A percentile compares a stretch with the other conserved stretches of the same genome.
Evolutionary conservation across 2,888 invertebrate genomes (phyloP).

Genomic region (Dicyrtoma fusca): DNA sequence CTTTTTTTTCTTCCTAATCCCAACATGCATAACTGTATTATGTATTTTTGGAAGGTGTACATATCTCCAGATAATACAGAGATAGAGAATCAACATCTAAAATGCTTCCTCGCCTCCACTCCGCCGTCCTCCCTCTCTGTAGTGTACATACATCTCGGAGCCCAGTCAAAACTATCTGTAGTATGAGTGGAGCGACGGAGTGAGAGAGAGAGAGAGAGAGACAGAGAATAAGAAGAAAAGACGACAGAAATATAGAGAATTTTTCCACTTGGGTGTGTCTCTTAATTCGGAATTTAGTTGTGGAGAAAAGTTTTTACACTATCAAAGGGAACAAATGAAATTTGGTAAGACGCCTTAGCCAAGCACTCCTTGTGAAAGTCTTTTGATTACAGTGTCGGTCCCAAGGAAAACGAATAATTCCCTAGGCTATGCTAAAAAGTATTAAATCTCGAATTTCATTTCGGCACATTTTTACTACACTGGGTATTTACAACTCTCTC

Average conservation of each 20-base stretch:
- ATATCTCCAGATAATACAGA: not conserved
- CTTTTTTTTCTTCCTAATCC: too few species aligned
- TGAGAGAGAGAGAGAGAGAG: constrained; percentile 17
- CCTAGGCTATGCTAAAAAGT: constrained; percentile 57
- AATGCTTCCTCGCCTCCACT: not conserved
- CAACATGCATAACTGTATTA: not conserved
- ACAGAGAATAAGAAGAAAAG: constrained; percentile 17
- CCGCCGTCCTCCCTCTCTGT: too few species aligned
- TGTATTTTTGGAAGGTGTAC: not conserved
- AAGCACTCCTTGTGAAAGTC: constrained; percentile 41
- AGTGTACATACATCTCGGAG: too few species aligned
- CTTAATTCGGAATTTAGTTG: constrained; percentile 52
- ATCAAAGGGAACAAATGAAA: constrained; percentile 51
- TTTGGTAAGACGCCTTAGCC: constrained; percentile 50
- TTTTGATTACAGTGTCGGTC: constrained; percentile 57
- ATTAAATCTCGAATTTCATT: constrained; percentile 58
- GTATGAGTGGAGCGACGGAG: constrained; percentile 4
- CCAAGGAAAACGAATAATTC: constrained; percentile 57
- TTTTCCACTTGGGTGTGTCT: constrained; percentile 47
- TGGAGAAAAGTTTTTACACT: constrained; percentile 52
- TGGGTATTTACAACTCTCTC: constrained; percentile 50
- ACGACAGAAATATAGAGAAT: constrained; percentile 44
- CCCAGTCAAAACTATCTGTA: not conserved
- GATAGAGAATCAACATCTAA: constrained; percentile 1
- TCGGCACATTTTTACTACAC: constrained; percentile 57